phyloP scores from a whole-genome alignment of 2,888 invertebrate species.

The Polia nebulosa region DNA sequence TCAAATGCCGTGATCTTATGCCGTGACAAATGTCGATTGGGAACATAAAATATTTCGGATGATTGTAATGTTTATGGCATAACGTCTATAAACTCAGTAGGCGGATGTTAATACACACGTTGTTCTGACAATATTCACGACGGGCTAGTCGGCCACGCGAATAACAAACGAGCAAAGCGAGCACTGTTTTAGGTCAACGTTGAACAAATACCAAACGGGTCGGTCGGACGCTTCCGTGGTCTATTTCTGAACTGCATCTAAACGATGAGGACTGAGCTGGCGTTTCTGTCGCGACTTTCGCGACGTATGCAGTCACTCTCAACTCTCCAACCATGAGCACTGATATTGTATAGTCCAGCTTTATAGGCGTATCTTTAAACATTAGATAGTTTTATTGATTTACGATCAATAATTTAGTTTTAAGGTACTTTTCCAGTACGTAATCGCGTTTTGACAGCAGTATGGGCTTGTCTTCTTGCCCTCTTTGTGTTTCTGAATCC shows the following conservation, averaged over 20 bases:
- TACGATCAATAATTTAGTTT: conserved; percentile 20
- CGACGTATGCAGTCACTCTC: conserved; percentile 71
- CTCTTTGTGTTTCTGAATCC: neutral
- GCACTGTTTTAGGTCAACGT: conserved; percentile 91
- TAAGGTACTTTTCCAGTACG: neutral
- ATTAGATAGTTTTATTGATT: conserved; percentile 21
- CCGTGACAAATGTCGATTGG: conserved; percentile 29
- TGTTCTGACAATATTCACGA: conserved; percentile 73
- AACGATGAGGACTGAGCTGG: conserved; percentile 82
- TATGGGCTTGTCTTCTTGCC: neutral
- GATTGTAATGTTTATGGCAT: conserved; percentile 54
- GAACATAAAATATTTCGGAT: conserved; percentile 36
- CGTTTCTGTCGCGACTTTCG: conserved; percentile 81
- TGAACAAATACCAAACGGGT: conserved; percentile 91
- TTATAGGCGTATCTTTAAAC: conserved; percentile 11
- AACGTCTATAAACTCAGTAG: conserved; percentile 54
- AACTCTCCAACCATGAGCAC: conserved; percentile 22
- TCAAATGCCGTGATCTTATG: conserved; percentile 20
- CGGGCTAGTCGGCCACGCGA: conserved; percentile 83
- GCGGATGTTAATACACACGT: conserved; percentile 66
- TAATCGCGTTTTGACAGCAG: neutral
- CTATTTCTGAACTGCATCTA: conserved; percentile 89
- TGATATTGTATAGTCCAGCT: conserved; percentile 4
- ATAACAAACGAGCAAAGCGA: conserved; percentile 90
- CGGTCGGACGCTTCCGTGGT: conserved; percentile 90